Conservation (phyloP, 2,888 invertebrate species). For the Hypolimnas misippus region DNA sequence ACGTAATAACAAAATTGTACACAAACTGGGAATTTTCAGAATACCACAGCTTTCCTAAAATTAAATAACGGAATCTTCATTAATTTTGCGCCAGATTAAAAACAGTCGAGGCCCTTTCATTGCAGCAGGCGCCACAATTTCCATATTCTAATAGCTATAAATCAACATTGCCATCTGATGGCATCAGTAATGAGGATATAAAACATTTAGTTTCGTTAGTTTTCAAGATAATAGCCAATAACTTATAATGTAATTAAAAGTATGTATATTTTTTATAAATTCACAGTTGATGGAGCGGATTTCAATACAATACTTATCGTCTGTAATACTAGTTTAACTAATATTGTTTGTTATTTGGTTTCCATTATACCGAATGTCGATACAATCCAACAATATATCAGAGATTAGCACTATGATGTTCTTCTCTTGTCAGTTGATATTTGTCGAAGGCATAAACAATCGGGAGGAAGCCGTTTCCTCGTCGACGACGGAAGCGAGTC, state of each 20-base stretch:
- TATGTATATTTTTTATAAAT: background rate
- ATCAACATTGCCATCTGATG: constrained; percentile 62
- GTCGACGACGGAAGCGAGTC: constrained; percentile 74
- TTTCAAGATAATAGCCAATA: constrained; percentile 4
- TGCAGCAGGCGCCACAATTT: constrained; percentile 61
- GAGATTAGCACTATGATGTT: constrained; percentile 19
- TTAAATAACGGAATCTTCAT: constrained; percentile 67
- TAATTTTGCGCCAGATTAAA: constrained; percentile 73
- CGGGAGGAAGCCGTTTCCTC: constrained; percentile 72
- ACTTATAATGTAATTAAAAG: too few relatives aligned
- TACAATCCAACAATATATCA: constrained; percentile 14
- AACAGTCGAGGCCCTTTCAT: constrained; percentile 62
- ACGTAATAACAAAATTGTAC: constrained; percentile 52
- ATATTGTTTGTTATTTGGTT: background rate
- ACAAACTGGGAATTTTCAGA: constrained; percentile 44
- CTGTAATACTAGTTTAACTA: background rate
- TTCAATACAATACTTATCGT: background rate
- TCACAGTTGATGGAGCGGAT: background rate
- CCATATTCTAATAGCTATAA: constrained; percentile 71
- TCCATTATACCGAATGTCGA: background rate
- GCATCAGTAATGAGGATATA: constrained; percentile 42
- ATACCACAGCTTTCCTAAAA: constrained; percentile 53
- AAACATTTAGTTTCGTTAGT: constrained; percentile 17
- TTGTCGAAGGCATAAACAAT: constrained; percentile 75
- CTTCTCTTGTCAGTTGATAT: constrained; percentile 37